Evolutionary conservation across 2,888 invertebrate genomes (phyloP), one percentile per base, ranked within the genome.

Genomic region (Fragum fragum): DNA sequence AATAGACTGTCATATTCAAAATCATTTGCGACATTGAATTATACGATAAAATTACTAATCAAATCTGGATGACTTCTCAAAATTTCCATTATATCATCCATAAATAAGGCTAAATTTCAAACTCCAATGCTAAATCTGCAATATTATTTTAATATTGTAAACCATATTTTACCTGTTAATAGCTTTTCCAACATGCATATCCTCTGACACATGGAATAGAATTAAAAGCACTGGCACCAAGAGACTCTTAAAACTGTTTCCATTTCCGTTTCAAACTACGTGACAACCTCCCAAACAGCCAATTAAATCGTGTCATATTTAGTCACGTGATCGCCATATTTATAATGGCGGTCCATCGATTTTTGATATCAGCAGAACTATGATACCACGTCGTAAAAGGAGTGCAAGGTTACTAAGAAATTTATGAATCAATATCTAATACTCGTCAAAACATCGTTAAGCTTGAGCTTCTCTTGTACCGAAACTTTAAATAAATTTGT

Each of bases 241-340:
- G 26, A 57, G 57, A 7, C 57, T 57, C 26, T 57, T 57, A 57
- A 21, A 21, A 57, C 23, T 6, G 57, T n/a, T n/a, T 23, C 23
- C 57, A 57, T 57, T 57, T 57, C 57, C 57, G 2, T 57, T 57
- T 57, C 57, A 57, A 57, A 57, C 57, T 23, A 57, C 23, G 26
- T 57, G 26, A 57, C 57, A 57, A 26, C 9, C 23, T 26, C 57
- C 11, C 57, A 21, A 57, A 57, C 57, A 57, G 26, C 57, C 57
- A 57, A 57, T 57, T 57, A 57, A 57, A 26, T 57, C 23, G 21
- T 26, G 57, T 26, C 57, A 57, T 57, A 57, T 57, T 57, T 57
- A 3, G 23, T 26, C 57, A 57, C 57, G 57, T 57, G 57, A 57
- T 23, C 26, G n/a, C 18, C 16, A 3, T 47, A 47, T 47, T 47